Evolutionary conservation across 1,140 invertebrate genomes (phyloP), one percentile per base, ranked within the genome.

Genomic region (Drosophila ercepeae): DNA sequence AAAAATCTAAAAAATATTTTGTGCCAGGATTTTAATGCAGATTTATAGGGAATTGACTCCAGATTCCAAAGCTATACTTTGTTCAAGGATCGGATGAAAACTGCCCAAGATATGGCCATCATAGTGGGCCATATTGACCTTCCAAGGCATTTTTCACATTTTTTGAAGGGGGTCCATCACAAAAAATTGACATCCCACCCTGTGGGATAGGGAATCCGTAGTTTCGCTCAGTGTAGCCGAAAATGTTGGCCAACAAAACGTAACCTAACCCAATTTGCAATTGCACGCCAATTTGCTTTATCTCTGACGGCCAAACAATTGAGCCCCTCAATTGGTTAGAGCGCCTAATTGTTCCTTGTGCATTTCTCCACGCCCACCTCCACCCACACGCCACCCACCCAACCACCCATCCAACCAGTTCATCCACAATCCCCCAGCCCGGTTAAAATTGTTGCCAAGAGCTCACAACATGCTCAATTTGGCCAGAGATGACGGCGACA

Each of bases 401-500:
- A 45, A 9, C 8, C 6, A 34, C 32, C 6, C 11, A n/a, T 41
- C 54, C 25, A 6, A 0, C 19, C 41, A 8, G 14, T 16, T 23
- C 16, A 8, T 39, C 51, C 51, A 6, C 32, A 11, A 6, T 0
- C 9, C 11, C 13, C 13, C n/a, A n/a, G 16, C 27, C 3, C 44
- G 13, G n/a, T 48, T 49, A 14, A 41, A 53, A 25, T 39, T 57
- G 53, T 34, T 50, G 53, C 34, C 46, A 52, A 52, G 34, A 41
- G 55, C 27, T 11, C 13, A 18, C 67, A 52, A 48, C 48, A 59
- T 46, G 68, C 48, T 72, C 68, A 71, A 72, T 72, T 73, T 63
- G 70, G 64, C 57, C 49, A 49, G 60, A 46, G 60, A 49, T 67
- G 70, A 53, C 45, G 65, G 57, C 68, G 55, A 68, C 72, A 88